Conservation (phyloP, 2,797 vertebrate genomes). For the Danio tinwini region DNA sequence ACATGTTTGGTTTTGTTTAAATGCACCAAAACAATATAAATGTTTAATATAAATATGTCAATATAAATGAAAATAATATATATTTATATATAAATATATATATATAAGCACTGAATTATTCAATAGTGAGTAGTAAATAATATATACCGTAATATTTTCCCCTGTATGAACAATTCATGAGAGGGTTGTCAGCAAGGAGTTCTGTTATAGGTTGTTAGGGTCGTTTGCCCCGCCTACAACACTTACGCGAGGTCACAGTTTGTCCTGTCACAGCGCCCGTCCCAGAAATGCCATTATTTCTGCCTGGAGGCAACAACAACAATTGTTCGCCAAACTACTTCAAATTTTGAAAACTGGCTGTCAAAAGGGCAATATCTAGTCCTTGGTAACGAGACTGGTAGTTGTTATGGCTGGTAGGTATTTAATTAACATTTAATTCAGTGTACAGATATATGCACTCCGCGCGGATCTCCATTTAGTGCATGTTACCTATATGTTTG, state of each 20-base stretch:
- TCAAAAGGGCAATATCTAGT: neutral
- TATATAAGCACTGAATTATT: neutral
- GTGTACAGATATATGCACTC: neutral
- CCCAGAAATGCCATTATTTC: slow-evolving; percentile 1
- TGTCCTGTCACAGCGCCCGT: neutral
- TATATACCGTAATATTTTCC: neutral
- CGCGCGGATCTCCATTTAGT: neutral
- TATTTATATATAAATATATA: no score
- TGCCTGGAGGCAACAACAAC: neutral
- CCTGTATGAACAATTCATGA: neutral
- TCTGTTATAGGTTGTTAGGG: neutral
- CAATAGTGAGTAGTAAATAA: neutral
- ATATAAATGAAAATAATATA: neutral
- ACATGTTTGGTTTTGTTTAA: no score
- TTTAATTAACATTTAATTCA: slow-evolving; percentile 10
- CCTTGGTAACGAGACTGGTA: neutral
- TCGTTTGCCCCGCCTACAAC: neutral
- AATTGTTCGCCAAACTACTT: neutral
- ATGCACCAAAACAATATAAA: neutral
- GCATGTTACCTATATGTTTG: neutral
- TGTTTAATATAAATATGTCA: neutral
- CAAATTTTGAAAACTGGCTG: neutral
- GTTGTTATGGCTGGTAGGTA: slow-evolving; percentile 57
- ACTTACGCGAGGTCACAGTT: neutral
- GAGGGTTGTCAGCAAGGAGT: neutral